Base-by-base conservation (phyloP, 2,888 invertebrate species). In the Pogonocherus hispidulus region DNA sequence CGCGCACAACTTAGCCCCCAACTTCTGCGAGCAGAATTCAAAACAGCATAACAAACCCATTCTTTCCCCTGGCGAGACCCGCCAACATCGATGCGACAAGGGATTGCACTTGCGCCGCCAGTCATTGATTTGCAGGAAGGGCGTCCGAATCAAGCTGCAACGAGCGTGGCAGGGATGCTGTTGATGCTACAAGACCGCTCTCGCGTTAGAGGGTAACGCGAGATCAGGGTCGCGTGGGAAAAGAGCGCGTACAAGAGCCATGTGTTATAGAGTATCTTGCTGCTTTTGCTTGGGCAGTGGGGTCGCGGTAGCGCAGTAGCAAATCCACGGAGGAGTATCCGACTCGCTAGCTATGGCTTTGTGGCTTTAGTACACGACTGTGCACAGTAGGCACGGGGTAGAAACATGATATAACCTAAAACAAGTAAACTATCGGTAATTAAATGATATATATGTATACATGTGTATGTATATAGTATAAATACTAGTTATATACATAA, bases 371-470 rank as follows among this genome's bases (percentile, higher is more conserved):
- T 85, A 81, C 81, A 83, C 83, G 83, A 82, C 82, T 82, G 85
- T 85, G 83, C 84, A 83, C 78, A 83, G 82, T 84, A 82, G 80
- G 82, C 82, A 83, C 82, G 79, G 82, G 81, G 79, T 82, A 80
- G 80, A 83, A 84, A 83, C 80, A 85, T 85, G 84, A 84, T 84
- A 80, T 84, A 84, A 84, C 83, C 79, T 80, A 78, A 84, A 83
- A 79, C 71, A 80, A 81, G 76, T 68, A 74, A 78, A 79, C 76
- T 78, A 75, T 78, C 79, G 82, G 79, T 82, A 82, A 79, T 79
- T 69, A 79, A 74, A 79, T 76, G 18, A 59, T 78, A 80, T 81
- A 84, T 83, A 81, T 83, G 84, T 83, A 84, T 82, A 83, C 83
- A 80, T 83, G 83, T 84, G 83, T 84, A 83, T 81, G 80, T 80